These are phyloP conservation scores for Agonopterix alstromeriana DNA, from an alignment of 2,888 invertebrate species.

Conservation along the genomic window DNA sequence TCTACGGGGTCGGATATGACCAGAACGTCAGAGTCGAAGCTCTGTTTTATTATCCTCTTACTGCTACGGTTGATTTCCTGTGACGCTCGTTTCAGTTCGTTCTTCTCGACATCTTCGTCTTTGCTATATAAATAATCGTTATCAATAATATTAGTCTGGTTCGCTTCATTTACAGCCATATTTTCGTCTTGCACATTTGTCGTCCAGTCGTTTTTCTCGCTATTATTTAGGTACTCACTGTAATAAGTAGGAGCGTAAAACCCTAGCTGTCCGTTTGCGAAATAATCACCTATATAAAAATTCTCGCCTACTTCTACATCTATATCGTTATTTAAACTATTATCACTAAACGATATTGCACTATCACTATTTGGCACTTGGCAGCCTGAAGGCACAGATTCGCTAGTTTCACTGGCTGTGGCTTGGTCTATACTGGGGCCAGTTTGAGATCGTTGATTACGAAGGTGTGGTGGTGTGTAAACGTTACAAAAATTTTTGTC, in stretches of 20 bases:
- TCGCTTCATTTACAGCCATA: slow-evolving; percentile 55
- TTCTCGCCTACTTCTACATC: slow-evolving; percentile 58
- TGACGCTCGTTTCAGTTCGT: slow-evolving; percentile 77
- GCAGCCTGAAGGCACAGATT: slow-evolving; percentile 61
- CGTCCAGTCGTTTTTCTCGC: slow-evolving; percentile 32
- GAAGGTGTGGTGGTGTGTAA: slow-evolving; percentile 69
- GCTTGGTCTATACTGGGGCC: slow-evolving; percentile 44
- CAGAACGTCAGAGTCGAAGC: slow-evolving; percentile 79
- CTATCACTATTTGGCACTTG: slow-evolving; percentile 75
- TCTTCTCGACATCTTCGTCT: slow-evolving; percentile 76
- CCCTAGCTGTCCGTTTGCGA: slow-evolving; percentile 64
- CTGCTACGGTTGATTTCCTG: slow-evolving; percentile 81
- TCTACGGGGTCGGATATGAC: slow-evolving; percentile 78
- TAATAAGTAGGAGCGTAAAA: slow-evolving; percentile 60
- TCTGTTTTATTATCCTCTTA: slow-evolving; percentile 78
- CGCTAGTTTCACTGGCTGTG: slow-evolving; percentile 42
- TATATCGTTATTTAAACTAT: slow-evolving; percentile 40
- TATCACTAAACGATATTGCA: slow-evolving; percentile 67
- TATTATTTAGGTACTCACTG: slow-evolving; percentile 41
- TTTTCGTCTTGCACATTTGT: slow-evolving; percentile 54
- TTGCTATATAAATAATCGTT: slow-evolving; percentile 69
- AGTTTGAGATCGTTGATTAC: slow-evolving; percentile 55
- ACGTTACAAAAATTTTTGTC: slow-evolving; percentile 70
- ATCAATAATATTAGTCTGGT: slow-evolving; percentile 62
- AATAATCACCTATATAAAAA: slow-evolving; percentile 74